These are phyloP conservation scores for Bedellia somnulentella DNA, from an alignment of 2,888 invertebrate species.

Conservation along the genomic window DNA sequence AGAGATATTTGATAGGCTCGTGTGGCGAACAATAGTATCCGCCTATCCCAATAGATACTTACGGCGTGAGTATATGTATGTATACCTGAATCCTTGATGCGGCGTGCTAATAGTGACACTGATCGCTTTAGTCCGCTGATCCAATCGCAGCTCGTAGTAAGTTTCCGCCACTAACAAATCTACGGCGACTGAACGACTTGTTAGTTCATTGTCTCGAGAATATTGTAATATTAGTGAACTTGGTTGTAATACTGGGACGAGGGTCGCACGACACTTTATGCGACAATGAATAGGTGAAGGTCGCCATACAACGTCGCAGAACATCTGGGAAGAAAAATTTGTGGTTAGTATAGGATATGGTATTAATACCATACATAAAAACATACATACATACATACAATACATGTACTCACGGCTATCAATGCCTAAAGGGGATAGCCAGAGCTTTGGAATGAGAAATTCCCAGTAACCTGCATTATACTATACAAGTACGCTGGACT, in stretches of 20 bases:
- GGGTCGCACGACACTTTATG: constrained; percentile 37
- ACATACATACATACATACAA: too few relatives aligned
- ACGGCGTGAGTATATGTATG: too few relatives aligned
- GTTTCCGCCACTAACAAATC: constrained; percentile 26
- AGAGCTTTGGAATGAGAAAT: too few relatives aligned
- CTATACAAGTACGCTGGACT: too few relatives aligned
- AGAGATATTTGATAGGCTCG: too few relatives aligned
- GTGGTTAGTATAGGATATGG: not conserved
- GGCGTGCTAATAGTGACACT: constrained; percentile 36
- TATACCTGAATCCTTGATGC: constrained; percentile 35
- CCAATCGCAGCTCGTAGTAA: constrained; percentile 38
- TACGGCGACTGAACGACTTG: constrained; percentile 20
- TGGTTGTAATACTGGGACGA: constrained; percentile 31
- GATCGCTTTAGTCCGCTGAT: constrained; percentile 23
- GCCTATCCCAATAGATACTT: too few relatives aligned
- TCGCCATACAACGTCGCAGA: constrained; percentile 52
- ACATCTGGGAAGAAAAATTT: constrained; percentile 21
- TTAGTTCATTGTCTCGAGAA: constrained; percentile 18
- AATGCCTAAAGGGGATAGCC: too few relatives aligned
- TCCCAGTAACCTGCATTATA: too few relatives aligned
- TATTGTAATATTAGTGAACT: constrained; percentile 25
- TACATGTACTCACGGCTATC: too few relatives aligned
- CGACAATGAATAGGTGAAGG: constrained; percentile 37
- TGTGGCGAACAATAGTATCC: too few relatives aligned
- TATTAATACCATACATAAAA: too few relatives aligned